Percentiles rank a stretch among this genome's conserved stretches.
Evolutionary conservation across 2,888 invertebrate genomes (phyloP).

Genomic region (Watsonalla cultraria): DNA sequence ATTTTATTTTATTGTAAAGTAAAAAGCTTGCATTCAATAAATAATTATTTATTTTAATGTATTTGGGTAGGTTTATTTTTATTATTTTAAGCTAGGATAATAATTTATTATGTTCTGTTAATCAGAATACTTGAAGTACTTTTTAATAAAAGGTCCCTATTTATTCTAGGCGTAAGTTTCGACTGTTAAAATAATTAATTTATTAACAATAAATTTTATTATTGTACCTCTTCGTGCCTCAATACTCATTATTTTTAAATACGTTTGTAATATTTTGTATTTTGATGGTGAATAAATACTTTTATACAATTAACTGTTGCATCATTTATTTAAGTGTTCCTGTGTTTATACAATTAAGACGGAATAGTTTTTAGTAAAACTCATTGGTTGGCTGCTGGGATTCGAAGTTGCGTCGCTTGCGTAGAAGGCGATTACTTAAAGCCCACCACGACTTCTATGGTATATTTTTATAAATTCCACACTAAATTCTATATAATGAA

Average conservation of each 20-base stretch:
- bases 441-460: too few species aligned
- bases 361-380: too few species aligned
- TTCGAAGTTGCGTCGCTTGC: too few species aligned
- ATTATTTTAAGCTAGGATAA: slow-evolving; percentile 9
- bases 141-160: slow-evolving; percentile 52
- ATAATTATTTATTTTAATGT: neutral
- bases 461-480: too few species aligned
- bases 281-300: neutral
- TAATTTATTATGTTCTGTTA: slow-evolving; percentile 8
- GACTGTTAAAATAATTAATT: slow-evolving; percentile 16
- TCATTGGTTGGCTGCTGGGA: too few species aligned
- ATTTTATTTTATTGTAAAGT: too few species aligned
- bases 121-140: slow-evolving; percentile 31
- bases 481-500: too few species aligned
- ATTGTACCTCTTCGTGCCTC: slow-evolving; percentile 36
- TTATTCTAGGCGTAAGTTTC: slow-evolving; percentile 30
- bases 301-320: slow-evolving; percentile 9
- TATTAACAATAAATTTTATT: slow-evolving; percentile 17
- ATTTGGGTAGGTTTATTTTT: neutral
- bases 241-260: slow-evolving; percentile 36
- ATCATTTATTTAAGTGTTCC: slow-evolving; percentile 15
- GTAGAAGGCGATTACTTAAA: too few species aligned
- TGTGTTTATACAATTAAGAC: too few species aligned
- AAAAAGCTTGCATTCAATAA: neutral
- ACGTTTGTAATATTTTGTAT: slow-evolving; percentile 9